These are phyloP conservation scores for Cephus nigrinus DNA, from an alignment of 2,888 invertebrate species.

Conservation along the genomic window DNA sequence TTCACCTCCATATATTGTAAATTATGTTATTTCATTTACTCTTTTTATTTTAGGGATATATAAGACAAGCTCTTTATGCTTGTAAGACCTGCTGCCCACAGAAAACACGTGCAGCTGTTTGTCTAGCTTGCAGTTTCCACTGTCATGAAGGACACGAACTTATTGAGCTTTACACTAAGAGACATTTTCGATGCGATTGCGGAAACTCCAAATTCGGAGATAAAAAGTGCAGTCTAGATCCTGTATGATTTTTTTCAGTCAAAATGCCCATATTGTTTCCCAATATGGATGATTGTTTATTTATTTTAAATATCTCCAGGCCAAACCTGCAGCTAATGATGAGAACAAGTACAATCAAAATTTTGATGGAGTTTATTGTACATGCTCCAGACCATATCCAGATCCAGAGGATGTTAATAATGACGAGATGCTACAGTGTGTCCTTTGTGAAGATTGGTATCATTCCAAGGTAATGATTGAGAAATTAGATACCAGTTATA, in stretches of 20 bases:
- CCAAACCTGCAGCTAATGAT: constrained; percentile 75
- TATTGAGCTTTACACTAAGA: constrained; percentile 95
- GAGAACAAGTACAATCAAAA: constrained; percentile 92
- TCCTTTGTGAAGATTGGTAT: constrained; percentile 98
- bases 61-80: constrained; percentile 94
- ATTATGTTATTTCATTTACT: neutral
- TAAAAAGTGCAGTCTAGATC: constrained; percentile 76
- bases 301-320: constrained; percentile 43
- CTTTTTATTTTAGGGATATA: constrained; percentile 79
- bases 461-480: constrained; percentile 75
- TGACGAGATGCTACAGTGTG: constrained; percentile 97
- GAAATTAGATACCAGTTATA: constrained; percentile 1
- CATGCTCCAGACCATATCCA: constrained; percentile 92
- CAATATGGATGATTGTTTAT: neutral
- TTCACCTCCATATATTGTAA: neutral
- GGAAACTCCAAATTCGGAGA: constrained; percentile 83
- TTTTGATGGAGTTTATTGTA: constrained; percentile 92
- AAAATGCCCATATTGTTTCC: neutral
- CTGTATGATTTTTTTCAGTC: constrained; percentile 63
- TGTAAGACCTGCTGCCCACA: constrained; percentile 89
- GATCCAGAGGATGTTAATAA: constrained; percentile 85
- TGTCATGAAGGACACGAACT: constrained; percentile 98
- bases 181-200: constrained; percentile 96
- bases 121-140: constrained; percentile 91
- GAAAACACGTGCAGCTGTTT: constrained; percentile 81